Evolutionary conservation across 2,113 vertebrate genomes (phyloP), one percentile per base, ranked within the genome.

Genomic region (Laticauda colubrina): DNA sequence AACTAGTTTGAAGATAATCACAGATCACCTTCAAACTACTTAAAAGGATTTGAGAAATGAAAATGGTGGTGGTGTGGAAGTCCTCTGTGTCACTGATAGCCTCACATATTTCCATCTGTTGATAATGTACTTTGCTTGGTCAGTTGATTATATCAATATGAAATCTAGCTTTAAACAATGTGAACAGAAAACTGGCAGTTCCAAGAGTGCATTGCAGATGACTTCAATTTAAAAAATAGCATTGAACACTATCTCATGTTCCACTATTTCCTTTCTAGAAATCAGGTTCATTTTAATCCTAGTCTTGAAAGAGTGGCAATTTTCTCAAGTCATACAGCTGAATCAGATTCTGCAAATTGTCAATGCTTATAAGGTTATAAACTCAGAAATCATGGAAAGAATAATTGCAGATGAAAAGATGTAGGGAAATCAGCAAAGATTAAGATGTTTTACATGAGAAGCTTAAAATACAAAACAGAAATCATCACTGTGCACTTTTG

Each of bases 401-500:
- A 26, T 81, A 20, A 56, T 91, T 94, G 92, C 93, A 95, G 94
- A 56, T 93, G 94, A 21, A 26, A 91, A 21, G 93, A 20, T 88
- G 55, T 85, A 94, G 95, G 93, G 59, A 92, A 91, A 88, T 93
- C 93, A 95, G 55, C 0, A 0, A 86, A 93, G 48, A 93, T 88
- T 34, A 89, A 88, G 0, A 5, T 34, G 0, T 3, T 85, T 86
- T 90, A 69, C 91, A 14, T 95, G 91, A 95, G 95, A 15, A 93
- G 90, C 97, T 97, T 95, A 81, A 81, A 81, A 81, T 34, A 34
- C 34, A n/a, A 69, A 69, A n/a, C 29, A 15, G 92, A 97, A 97
- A 97, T 97, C 97, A 97, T 98, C 97, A 96, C 97, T 97, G 97
- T 98, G 97, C 97, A 97, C 97, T 98, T 98, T 98, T 97, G 96